A percentile compares a stretch with the other conserved stretches of the same genome.
Evolutionary conservation across 2,113 vertebrate species (phyloP).

Genomic region (Tiliqua scincoides): DNA sequence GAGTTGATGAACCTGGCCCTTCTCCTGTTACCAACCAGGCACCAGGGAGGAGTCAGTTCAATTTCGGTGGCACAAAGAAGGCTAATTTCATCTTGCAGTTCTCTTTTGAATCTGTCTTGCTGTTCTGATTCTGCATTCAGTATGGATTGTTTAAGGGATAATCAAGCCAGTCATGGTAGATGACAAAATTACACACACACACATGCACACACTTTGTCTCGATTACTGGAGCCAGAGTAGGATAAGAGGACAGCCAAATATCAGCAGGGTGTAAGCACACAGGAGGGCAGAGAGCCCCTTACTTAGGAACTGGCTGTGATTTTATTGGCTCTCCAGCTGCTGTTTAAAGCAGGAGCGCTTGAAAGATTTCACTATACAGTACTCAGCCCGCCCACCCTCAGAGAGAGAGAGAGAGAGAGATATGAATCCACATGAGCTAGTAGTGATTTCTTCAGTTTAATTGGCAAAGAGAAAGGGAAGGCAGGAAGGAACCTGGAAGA

Average conservation of each 20-base stretch:
- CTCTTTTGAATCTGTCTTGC: slow-evolving; percentile 26
- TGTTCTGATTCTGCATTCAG: slow-evolving; percentile 31
- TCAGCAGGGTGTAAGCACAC: neutral
- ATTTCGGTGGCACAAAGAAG: neutral
- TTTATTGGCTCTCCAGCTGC: slow-evolving; percentile 63
- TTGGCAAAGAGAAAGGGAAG: neutral
- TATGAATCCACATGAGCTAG: neutral
- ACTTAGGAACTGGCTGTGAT: slow-evolving; percentile 22
- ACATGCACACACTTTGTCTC: neutral
- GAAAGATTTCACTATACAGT: slow-evolving; percentile 11
- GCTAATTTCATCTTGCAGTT: neutral
- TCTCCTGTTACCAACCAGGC: neutral
- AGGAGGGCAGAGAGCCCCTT: slow-evolving; percentile 38
- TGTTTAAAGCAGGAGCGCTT: slow-evolving; percentile 47
- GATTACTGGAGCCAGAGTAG: neutral
- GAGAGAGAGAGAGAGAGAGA: slow-evolving; percentile 9
- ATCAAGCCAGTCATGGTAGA: slow-evolving; percentile 19
- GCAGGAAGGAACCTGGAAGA: neutral
- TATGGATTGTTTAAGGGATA: slow-evolving; percentile 41
- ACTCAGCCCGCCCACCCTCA: slow-evolving; percentile 45
- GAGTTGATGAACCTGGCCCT: neutral
- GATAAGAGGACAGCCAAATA: slow-evolving; percentile 36
- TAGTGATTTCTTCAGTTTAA: slow-evolving; percentile 31
- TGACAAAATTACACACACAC: slow-evolving; percentile 27
- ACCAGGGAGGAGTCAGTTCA: slow-evolving; percentile 3